Percentiles rank a stretch among this genome's conserved stretches.
Conservation (phyloP, 1,140 invertebrate genomes). For the Nilaparvata lugens region DNA sequence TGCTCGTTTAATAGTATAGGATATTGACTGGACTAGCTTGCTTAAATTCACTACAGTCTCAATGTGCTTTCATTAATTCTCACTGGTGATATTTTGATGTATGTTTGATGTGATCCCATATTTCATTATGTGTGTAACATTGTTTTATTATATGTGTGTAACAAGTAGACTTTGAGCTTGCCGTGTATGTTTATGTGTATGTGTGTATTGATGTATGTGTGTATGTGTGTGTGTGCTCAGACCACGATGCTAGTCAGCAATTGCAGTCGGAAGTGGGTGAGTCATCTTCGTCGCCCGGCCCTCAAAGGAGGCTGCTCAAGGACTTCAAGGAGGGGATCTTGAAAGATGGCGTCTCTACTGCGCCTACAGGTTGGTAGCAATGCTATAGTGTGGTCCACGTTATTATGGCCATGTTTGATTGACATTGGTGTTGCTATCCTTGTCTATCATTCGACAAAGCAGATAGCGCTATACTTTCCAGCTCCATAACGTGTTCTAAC, state of each 20-base stretch:
- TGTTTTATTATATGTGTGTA: not conserved
- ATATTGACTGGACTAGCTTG: too few species aligned
- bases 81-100: too few species aligned
- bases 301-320: constrained; percentile 27
- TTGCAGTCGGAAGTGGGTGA: not conserved
- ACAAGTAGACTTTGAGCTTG: not conserved
- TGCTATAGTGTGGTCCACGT: too few species aligned
- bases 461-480: too few species aligned
- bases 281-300: constrained; percentile 6
- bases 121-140: not conserved
- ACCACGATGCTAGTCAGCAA: not conserved
- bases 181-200: constrained; percentile 18
- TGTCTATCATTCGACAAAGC: too few species aligned
- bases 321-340: constrained; percentile 36
- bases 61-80: too few species aligned
- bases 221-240: constrained; percentile 3
- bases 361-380: constrained; percentile 33
- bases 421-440: too few species aligned
- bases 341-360: constrained; percentile 40
- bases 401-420: too few species aligned
- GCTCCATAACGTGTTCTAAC: too few species aligned
- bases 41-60: too few species aligned
- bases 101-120: not conserved
- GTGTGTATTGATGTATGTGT: not conserved
- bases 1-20: too few species aligned